Conservation (phyloP, 2,888 invertebrate species). For the Pristionchus arcanus region DNA sequence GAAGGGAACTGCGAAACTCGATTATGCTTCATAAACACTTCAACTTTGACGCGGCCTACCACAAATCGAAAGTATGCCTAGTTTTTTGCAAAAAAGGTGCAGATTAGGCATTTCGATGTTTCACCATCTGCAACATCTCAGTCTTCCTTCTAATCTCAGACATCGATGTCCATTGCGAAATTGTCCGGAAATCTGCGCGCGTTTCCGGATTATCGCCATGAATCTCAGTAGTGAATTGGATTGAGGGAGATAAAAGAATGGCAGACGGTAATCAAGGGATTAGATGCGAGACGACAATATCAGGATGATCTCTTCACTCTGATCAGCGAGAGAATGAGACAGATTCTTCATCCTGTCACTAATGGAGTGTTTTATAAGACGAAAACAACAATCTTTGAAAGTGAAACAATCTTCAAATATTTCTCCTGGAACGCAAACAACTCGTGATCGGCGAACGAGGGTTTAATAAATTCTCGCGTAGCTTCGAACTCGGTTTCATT, state of each 20-base stretch:
- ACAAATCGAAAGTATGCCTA: too few species aligned
- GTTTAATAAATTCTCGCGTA: slow-evolving; percentile 3
- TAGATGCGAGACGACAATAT: neutral
- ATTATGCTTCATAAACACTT: too few species aligned
- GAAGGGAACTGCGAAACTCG: too few species aligned
- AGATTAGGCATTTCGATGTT: neutral
- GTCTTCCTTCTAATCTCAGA: neutral
- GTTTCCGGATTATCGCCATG: neutral
- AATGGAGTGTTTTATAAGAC: too few species aligned
- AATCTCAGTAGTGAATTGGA: neutral
- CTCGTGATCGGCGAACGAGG: neutral
- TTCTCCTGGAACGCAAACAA: neutral
- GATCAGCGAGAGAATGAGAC: neutral
- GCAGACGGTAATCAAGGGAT: neutral
- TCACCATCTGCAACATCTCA: neutral
- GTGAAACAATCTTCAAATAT: neutral
- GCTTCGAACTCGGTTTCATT: neutral
- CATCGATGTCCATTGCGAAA: neutral
- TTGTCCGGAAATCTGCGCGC: neutral
- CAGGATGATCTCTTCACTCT: neutral
- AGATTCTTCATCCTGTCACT: too few species aligned
- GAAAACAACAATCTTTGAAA: neutral
- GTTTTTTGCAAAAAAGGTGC: too few species aligned
- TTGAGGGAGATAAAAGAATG: neutral
- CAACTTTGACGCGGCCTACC: too few species aligned